Conservation (phyloP, 2,888 invertebrate species). For the Diachrysia chrysitis region DNA sequence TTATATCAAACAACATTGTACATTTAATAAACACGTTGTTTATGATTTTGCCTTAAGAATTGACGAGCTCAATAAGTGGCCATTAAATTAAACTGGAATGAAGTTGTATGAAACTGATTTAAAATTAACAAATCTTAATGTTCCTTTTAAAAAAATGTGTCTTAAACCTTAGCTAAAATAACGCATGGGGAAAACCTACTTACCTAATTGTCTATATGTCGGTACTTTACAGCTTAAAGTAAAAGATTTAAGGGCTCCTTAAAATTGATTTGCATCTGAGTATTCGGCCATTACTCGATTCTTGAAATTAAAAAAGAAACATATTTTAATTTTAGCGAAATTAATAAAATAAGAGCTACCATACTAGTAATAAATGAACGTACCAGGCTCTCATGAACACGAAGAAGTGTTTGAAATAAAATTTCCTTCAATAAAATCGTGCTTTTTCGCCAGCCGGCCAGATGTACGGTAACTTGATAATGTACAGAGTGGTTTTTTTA, state of each 20-base stretch:
- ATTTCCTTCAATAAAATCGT: slow-evolving; percentile 58
- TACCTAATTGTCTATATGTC: too few relatives aligned
- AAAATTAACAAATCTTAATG: too few relatives aligned
- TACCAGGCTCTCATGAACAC: slow-evolving; percentile 52
- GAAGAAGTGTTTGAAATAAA: slow-evolving; percentile 41
- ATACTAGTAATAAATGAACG: slow-evolving; percentile 10
- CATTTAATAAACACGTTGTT: slow-evolving; percentile 34
- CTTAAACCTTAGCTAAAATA: too few relatives aligned
- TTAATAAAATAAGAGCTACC: too few relatives aligned
- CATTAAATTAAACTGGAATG: slow-evolving; percentile 28
- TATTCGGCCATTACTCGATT: too few relatives aligned
- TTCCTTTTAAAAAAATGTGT: too few relatives aligned
- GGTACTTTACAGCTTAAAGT: too few relatives aligned
- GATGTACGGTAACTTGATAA: slow-evolving; percentile 66
- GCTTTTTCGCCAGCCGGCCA: slow-evolving; percentile 62
- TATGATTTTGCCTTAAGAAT: slow-evolving; percentile 40
- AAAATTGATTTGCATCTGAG: too few relatives aligned
- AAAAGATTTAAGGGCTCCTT: too few relatives aligned
- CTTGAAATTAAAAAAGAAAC: too few relatives aligned
- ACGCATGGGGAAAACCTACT: too few relatives aligned
- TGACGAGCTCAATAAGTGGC: slow-evolving; percentile 30
- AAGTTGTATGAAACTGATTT: background rate
- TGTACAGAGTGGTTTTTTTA: slow-evolving; percentile 58
- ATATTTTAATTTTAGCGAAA: background rate
- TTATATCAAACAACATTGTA: slow-evolving; percentile 57